A percentile compares a stretch with the other conserved stretches of the same genome.
phyloP scores from a whole-genome alignment of 2,888 invertebrate species.

The Erpobdella octoculata region DNA sequence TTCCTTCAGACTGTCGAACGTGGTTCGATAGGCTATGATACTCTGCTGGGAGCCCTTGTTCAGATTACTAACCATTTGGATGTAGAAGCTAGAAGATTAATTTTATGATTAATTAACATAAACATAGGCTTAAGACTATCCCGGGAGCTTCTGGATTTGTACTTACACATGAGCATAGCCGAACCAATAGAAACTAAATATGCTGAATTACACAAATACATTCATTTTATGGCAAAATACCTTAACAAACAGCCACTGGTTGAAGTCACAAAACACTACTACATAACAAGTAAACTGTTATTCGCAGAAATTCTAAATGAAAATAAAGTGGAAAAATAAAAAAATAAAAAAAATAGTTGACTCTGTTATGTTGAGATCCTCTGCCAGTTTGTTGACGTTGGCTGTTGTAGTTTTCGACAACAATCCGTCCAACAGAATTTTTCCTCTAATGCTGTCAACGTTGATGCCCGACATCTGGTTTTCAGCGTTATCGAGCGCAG shows the following conservation, averaged over 20 bases:
- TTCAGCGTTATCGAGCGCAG: not conserved
- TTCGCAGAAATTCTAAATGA: not conserved
- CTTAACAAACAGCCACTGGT: too few relatives aligned
- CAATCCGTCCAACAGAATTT: not conserved
- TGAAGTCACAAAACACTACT: too few relatives aligned
- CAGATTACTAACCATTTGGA: too few relatives aligned
- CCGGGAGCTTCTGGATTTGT: too few relatives aligned
- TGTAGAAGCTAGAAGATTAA: too few relatives aligned
- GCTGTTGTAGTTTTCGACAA: not conserved
- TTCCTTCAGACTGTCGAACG: not conserved
- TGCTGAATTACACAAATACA: too few relatives aligned
- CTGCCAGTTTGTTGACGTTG: not conserved
- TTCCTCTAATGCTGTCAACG: not conserved
- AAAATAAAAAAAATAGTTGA: not conserved
- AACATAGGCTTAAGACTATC: too few relatives aligned
- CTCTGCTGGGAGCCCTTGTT: not conserved
- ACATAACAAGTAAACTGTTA: not conserved
- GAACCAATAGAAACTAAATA: too few relatives aligned
- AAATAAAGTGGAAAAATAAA: not conserved
- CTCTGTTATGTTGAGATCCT: constrained; percentile 3
- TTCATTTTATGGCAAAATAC: too few relatives aligned
- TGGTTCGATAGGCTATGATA: not conserved
- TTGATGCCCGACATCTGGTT: not conserved
- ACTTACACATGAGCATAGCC: too few relatives aligned
- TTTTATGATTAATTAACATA: too few relatives aligned